Percentiles rank a stretch among this genome's conserved stretches.
These are phyloP conservation scores for Psittacus erithacus DNA, from an alignment of 2,113 vertebrate genomes.

Conservation along the genomic window DNA sequence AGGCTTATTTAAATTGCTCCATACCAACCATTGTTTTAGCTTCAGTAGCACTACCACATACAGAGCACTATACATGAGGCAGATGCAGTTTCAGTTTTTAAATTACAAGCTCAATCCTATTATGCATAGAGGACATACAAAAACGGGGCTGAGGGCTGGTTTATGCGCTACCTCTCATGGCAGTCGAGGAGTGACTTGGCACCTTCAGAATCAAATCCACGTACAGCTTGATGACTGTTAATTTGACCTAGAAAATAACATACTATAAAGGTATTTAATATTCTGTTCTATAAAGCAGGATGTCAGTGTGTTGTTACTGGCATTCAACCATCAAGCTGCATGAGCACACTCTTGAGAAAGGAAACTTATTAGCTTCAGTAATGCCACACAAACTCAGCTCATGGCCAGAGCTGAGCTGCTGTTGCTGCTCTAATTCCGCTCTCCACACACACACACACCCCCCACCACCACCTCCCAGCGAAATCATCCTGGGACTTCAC, in stretches of 20 bases:
- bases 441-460: no score
- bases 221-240: not conserved
- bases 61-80: not conserved
- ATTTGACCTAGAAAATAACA: not conserved
- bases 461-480: not conserved
- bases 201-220: not conserved
- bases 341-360: not conserved
- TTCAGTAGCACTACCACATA: not conserved
- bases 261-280: not conserved
- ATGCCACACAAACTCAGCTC: not conserved
- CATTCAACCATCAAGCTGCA: not conserved
- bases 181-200: not conserved
- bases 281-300: not conserved
- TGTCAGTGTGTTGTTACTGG: not conserved
- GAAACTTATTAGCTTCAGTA: not conserved
- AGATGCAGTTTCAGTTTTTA: not conserved
- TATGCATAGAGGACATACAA: not conserved
- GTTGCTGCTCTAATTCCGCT: not conserved
- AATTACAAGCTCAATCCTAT: not conserved
- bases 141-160: not conserved
- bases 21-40: not conserved
- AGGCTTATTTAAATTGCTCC: not conserved
- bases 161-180: not conserved
- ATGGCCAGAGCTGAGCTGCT: not conserved
- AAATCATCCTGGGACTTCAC: not conserved